Evolutionary conservation across 2,113 vertebrate species (phyloP).

Genomic region (Indicator maculatus): DNA sequence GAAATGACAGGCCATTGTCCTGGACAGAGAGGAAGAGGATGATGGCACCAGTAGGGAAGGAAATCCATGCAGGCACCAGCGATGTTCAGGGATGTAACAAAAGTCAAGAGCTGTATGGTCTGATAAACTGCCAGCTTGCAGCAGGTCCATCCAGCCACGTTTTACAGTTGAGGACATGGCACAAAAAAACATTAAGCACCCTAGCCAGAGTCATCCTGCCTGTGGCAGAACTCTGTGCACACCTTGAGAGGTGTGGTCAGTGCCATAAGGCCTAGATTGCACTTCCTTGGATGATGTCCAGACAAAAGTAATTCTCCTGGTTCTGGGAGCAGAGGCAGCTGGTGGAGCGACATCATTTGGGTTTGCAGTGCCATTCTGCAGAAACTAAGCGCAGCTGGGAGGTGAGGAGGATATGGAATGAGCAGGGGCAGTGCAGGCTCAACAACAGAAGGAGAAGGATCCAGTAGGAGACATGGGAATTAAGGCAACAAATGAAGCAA

Average conservation of each 20-base stretch:
- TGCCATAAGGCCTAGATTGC: neutral
- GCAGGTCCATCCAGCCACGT: neutral
- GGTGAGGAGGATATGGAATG: neutral
- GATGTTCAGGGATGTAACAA: accelerated
- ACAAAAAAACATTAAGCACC: neutral
- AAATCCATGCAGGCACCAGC: accelerated
- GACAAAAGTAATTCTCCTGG: neutral
- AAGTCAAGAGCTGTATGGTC: neutral
- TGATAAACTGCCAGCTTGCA: neutral
- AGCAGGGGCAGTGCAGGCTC: neutral
- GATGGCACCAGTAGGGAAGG: neutral
- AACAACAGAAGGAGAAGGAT: neutral
- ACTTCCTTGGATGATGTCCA: accelerated
- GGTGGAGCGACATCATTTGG: neutral
- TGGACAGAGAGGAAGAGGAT: neutral
- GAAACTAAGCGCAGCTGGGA: neutral
- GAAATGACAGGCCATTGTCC: neutral
- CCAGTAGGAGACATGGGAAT: neutral
- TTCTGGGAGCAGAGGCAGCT: neutral
- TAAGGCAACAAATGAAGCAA: neutral
- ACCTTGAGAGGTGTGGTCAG: neutral
- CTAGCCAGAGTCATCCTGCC: neutral
- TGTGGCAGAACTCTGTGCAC: neutral
- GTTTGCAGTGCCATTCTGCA: neutral
- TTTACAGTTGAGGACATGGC: neutral